Evolutionary conservation across 2,797 vertebrate species (phyloP).

Genomic region (Pampus argenteus): DNA sequence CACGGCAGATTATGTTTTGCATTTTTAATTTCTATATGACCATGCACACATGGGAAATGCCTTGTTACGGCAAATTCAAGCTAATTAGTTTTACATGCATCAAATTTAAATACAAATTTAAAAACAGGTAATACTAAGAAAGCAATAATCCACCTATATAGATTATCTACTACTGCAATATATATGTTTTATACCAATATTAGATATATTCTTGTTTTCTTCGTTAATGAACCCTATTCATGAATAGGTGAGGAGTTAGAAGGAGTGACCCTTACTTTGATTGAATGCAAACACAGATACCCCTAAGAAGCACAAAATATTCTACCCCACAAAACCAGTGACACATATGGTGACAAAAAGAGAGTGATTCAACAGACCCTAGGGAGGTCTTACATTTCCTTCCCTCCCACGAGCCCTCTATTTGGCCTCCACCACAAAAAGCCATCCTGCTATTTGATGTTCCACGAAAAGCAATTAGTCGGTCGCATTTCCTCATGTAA

Average conservation of each 20-base stretch:
- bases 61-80: not conserved
- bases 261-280: conserved; percentile 39
- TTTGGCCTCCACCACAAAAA: conserved; percentile 68
- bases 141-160: not conserved
- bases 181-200: not conserved
- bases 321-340: conserved; percentile 49
- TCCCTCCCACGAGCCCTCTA: conserved; percentile 59
- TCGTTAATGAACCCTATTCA: conserved; percentile 5
- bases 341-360: conserved; percentile 66
- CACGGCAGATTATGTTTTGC: conserved; percentile 29
- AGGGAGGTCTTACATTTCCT: conserved; percentile 68
- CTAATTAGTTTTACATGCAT: conserved; percentile 4
- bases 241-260: conserved; percentile 17
- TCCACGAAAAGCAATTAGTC: conserved; percentile 84
- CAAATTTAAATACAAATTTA: not conserved
- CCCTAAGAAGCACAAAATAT: conserved; percentile 48
- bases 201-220: not conserved
- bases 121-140: not conserved
- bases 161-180: not conserved
- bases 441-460: conserved; percentile 79
- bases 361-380: conserved; percentile 69
- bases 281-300: conserved; percentile 37
- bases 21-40: conserved; percentile 27
- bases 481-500: conserved; percentile 82
- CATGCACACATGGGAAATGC: not conserved